Base-by-base conservation (phyloP, 2,113 vertebrate species). In the Irena cyanogastra region DNA sequence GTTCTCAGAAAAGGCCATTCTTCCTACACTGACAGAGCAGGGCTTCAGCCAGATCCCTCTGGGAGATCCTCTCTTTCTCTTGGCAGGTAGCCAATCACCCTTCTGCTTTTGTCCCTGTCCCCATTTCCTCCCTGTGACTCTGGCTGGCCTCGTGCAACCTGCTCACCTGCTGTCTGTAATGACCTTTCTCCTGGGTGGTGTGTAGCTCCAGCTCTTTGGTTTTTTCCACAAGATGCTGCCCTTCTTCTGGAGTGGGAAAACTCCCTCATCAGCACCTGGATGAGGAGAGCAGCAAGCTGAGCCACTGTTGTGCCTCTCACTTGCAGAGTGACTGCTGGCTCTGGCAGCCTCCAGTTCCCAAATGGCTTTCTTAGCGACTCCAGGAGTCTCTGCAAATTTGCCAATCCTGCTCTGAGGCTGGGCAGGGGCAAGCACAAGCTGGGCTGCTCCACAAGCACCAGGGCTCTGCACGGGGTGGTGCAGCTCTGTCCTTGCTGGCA, bases 161-260 rank as follows among this genome's bases (percentile, higher is more conserved):
- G 3, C 30, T 90, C 42, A 98, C 98, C 97, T 98, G 97, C 57
- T 97, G 54, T 94, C 94, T 96, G 59, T 96, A 96, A 63, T 97
- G 70, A 54, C 94, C 92, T 93, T 98, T 96, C 70, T 97, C 63
- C 70, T 39, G 42, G 70, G 93, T 89, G 47, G 97, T 74, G 26
- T 92, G 94, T 44, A 96, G 86, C 30, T 98, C 97, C 52, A 97
- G 77, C 80, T 98, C 92, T 76, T 97, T 97, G 45, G 72, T 97
- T 82, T 95, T 97, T 79, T 95, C 96, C 74, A 93, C 7, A 96
- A 89, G 60, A 64, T 90, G 52, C 98, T 98, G 60, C 95, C 95
- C 59, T 97, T 96, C 13, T 31, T 95, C 94, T 98, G 98, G 49
- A 98, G 97, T 22, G 90, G 97, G 72, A 97, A 77, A 98, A 87